A percentile compares a stretch with the other conserved stretches of the same genome.
These are phyloP conservation scores for Drosophila macrothrix DNA, from an alignment of 2,888 invertebrate genomes.

Conservation along the genomic window DNA sequence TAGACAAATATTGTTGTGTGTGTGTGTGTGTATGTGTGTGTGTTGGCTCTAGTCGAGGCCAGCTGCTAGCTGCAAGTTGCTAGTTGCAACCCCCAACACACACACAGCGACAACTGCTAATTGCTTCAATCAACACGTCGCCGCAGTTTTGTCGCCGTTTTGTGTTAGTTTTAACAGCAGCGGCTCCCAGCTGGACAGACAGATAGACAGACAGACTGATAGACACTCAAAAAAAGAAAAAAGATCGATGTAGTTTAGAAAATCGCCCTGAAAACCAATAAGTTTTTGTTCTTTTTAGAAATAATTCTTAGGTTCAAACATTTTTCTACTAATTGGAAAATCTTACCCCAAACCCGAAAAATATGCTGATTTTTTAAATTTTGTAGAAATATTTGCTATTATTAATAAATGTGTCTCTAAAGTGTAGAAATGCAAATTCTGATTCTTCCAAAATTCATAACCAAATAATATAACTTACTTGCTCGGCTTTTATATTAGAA, in stretches of 20 bases:
- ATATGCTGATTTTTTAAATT: rapidly evolving
- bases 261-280: no score
- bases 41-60: constrained; percentile 56
- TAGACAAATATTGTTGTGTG: constrained; percentile 75
- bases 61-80: constrained; percentile 52
- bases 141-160: constrained; percentile 57
- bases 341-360: neutral
- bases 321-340: neutral
- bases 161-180: constrained; percentile 51
- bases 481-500: neutral
- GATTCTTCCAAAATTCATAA: neutral
- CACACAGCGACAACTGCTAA: constrained; percentile 70
- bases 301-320: neutral
- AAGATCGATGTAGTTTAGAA: neutral
- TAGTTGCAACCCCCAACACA: constrained; percentile 30
- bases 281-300: no score
- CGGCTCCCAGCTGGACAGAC: constrained; percentile 19
- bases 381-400: neutral
- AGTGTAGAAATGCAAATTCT: neutral
- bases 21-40: neutral
- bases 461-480: neutral
- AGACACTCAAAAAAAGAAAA: neutral
- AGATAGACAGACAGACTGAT: neutral
- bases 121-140: constrained; percentile 83
- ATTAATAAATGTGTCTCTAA: neutral